These are phyloP conservation scores for Phytoseiulus persimilis DNA, from an alignment of 2,888 invertebrate genomes.

Conservation along the genomic window DNA sequence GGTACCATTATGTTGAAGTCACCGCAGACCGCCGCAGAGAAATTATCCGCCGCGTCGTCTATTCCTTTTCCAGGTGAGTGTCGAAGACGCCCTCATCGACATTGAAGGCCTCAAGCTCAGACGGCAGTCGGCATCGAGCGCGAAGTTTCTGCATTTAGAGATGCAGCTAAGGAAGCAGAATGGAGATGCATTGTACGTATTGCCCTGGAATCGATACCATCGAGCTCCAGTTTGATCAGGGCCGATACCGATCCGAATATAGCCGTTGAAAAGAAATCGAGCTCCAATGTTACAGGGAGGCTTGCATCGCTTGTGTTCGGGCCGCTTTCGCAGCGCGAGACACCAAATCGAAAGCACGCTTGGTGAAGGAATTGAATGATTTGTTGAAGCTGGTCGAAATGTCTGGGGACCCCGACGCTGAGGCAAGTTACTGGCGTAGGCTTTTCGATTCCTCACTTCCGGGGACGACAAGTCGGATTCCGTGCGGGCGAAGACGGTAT, in stretches of 20 bases:
- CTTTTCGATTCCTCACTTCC: background rate
- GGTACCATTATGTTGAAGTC: too few relatives aligned
- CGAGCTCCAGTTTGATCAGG: too few relatives aligned
- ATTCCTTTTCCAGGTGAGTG: background rate
- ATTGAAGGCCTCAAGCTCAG: constrained; percentile 8
- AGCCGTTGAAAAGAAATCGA: too few relatives aligned
- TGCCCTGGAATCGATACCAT: background rate
- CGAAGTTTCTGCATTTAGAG: background rate
- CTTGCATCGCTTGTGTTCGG: background rate
- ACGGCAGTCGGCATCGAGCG: background rate
- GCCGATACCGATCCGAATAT: too few relatives aligned
- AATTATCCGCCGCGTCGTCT: too few relatives aligned
- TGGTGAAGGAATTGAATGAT: background rate
- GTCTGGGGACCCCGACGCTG: background rate
- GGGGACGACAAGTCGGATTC: too few relatives aligned
- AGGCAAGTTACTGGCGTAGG: background rate
- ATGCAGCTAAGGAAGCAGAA: constrained; percentile 9
- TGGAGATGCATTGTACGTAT: constrained; percentile 14
- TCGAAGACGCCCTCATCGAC: background rate
- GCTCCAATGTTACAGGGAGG: background rate
- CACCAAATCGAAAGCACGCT: background rate
- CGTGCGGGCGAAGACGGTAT: too few relatives aligned
- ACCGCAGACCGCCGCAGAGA: too few relatives aligned
- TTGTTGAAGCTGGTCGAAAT: background rate
- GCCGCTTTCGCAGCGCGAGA: background rate